These are phyloP conservation scores for Oreortyx pictus DNA, from an alignment of 2,797 vertebrate species.

Conservation along the genomic window DNA sequence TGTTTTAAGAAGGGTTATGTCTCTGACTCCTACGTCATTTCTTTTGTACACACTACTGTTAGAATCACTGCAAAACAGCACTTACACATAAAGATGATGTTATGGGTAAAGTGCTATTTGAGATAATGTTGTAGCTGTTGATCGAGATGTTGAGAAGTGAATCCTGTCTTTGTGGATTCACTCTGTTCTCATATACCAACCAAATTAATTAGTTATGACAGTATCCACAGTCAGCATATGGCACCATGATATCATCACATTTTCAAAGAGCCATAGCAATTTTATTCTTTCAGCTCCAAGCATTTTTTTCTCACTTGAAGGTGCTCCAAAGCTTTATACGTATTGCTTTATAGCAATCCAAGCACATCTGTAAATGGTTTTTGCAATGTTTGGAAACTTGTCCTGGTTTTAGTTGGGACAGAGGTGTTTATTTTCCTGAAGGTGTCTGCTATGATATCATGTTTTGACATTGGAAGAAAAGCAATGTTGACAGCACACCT, in stretches of 20 bases:
- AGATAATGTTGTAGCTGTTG: neutral
- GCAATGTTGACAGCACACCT: too few relatives aligned
- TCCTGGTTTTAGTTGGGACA: too few relatives aligned
- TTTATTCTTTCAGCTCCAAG: neutral
- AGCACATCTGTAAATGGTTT: neutral
- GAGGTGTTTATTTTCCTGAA: too few relatives aligned
- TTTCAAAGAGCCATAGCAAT: neutral
- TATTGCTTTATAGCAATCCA: neutral
- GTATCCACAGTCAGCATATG: neutral
- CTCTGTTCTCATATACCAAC: neutral
- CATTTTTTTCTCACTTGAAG: neutral
- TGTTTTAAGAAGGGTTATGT: neutral
- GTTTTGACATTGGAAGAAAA: too few relatives aligned
- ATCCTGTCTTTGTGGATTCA: rapidly evolving
- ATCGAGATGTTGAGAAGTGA: neutral
- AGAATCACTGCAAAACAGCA: neutral
- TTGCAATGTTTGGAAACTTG: neutral
- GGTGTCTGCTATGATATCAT: too few relatives aligned
- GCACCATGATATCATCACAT: rapidly evolving
- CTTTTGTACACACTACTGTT: rapidly evolving
- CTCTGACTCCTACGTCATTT: neutral
- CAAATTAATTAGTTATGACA: neutral
- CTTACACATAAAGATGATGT: slow-evolving; percentile 14
- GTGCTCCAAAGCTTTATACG: neutral
- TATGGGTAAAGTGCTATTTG: neutral